Evolutionary conservation across 2,797 vertebrate genomes (phyloP).

Genomic region (Synaphobranchus kaupii): DNA sequence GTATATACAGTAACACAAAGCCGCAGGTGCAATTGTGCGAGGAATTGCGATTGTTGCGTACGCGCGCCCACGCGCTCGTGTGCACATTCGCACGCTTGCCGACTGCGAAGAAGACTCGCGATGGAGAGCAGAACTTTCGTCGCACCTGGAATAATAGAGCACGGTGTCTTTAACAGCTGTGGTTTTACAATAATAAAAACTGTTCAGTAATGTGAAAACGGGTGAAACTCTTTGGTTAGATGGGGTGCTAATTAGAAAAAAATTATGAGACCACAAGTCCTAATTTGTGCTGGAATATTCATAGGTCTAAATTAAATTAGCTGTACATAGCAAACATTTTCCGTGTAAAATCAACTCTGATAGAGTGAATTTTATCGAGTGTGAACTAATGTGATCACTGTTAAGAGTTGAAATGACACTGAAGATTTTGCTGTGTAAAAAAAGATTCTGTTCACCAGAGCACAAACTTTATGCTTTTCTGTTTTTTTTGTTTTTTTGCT

Average conservation of each 20-base stretch:
- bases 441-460: not conserved
- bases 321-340: not conserved
- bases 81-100: not conserved
- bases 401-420: not conserved
- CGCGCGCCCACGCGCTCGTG: slow-evolving; percentile 12
- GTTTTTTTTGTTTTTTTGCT: not conserved
- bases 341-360: not conserved
- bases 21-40: not conserved
- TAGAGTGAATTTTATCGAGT: not conserved
- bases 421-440: not conserved
- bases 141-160: not conserved
- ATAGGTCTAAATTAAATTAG: not conserved
- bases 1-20: not conserved
- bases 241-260: not conserved
- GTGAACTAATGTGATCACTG: not conserved
- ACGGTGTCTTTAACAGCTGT: not conserved
- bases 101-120: not conserved
- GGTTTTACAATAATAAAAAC: not conserved
- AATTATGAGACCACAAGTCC: not conserved
- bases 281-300: not conserved
- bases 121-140: not conserved
- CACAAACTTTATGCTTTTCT: not conserved
- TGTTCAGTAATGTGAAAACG: not conserved
- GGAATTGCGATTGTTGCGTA: no score
- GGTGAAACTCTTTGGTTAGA: not conserved